Conservation (phyloP, 92 coral and sea anemone species). For the Paramuricea clavata region DNA sequence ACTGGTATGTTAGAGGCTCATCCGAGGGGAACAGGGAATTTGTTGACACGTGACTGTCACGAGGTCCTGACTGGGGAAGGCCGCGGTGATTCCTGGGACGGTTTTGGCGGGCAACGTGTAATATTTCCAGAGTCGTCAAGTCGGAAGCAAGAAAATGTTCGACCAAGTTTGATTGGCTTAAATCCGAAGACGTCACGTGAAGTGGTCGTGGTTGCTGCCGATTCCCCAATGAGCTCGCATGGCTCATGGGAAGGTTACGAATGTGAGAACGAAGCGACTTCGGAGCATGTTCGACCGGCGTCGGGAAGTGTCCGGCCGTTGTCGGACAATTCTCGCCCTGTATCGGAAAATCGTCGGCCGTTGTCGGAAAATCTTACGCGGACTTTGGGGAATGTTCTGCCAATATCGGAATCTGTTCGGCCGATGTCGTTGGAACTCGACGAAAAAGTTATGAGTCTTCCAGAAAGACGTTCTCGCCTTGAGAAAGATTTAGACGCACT, state of each 20-base stretch:
- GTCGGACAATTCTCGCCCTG: constrained; percentile 81
- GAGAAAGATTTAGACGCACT: constrained; percentile 89
- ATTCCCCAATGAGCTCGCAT: constrained; percentile 13
- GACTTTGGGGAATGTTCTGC: constrained; percentile 79
- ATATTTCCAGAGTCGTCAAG: neutral
- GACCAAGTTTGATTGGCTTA: neutral
- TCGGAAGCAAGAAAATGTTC: neutral
- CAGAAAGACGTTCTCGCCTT: constrained; percentile 83
- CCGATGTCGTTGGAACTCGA: constrained; percentile 5
- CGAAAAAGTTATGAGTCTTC: constrained; percentile 60
- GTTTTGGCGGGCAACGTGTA: neutral
- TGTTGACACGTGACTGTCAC: neutral
- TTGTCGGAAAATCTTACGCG: constrained; percentile 62
- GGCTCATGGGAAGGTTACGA: constrained; percentile 52
- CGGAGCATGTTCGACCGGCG: neutral
- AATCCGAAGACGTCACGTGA: neutral
- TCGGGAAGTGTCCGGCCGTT: constrained; percentile 64
- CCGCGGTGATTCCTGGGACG: neutral
- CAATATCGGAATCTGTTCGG: constrained; percentile 47
- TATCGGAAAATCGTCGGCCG: constrained; percentile 29
- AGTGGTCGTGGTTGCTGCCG: neutral
- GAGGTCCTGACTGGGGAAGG: neutral
- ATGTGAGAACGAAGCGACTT: constrained; percentile 2
- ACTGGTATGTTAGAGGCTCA: neutral
- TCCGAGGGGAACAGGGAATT: neutral